Conservation (phyloP, 2,113 vertebrate genomes). For the Eonycteris spelaea region DNA sequence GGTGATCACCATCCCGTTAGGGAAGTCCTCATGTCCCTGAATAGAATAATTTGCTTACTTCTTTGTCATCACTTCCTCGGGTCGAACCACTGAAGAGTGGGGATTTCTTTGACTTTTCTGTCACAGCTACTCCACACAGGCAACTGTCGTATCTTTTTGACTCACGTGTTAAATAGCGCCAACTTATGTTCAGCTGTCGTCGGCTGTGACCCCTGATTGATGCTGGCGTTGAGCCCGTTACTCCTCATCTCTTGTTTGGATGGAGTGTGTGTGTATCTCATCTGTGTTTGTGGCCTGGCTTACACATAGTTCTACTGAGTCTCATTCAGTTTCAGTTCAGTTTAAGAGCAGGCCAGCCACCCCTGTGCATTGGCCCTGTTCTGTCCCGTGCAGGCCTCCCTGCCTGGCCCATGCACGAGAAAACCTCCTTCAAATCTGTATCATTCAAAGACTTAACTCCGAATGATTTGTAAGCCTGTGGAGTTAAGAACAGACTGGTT, state of each 20-base stretch:
- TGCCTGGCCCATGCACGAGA: rapidly evolving
- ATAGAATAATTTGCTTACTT: neutral
- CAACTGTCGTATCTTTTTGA: too few species aligned
- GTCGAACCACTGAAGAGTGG: neutral
- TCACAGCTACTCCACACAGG: neutral
- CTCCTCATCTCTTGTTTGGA: neutral
- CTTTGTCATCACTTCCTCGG: neutral
- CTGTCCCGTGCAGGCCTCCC: rapidly evolving
- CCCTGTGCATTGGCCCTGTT: rapidly evolving
- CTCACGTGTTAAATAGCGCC: neutral
- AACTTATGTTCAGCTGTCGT: neutral
- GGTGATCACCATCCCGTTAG: neutral
- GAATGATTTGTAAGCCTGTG: neutral
- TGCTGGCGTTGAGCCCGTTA: neutral
- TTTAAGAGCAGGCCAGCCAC: neutral
- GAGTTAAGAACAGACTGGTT: neutral
- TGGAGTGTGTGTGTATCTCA: neutral
- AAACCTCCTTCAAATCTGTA: neutral
- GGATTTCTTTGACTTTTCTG: neutral
- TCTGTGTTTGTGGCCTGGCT: neutral
- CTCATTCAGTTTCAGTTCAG: neutral
- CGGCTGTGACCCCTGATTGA: rapidly evolving
- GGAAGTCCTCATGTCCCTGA: neutral
- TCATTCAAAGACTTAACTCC: neutral
- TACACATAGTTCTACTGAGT: neutral